phyloP scores from a whole-genome alignment of 92 coral and sea anemone species.

The Montipora capitata region DNA sequence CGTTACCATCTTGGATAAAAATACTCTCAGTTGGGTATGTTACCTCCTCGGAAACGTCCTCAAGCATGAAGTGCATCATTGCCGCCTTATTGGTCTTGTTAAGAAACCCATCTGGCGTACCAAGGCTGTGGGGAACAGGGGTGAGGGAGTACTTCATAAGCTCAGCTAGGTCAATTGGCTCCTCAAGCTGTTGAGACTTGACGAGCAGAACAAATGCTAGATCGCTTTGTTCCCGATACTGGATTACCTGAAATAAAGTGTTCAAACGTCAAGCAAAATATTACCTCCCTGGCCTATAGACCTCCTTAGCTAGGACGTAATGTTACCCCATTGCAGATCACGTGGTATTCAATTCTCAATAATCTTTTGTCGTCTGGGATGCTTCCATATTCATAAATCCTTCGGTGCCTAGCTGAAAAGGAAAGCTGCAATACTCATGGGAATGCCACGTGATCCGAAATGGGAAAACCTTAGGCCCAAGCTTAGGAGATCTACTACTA shows the following conservation, averaged over 20 bases:
- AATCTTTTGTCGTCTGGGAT: slow-evolving; percentile 14
- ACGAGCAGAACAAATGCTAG: slow-evolving; percentile 63
- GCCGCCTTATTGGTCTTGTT: slow-evolving; percentile 78
- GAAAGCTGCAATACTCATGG: slow-evolving; percentile 23
- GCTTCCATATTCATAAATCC: slow-evolving; percentile 31
- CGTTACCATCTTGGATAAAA: slow-evolving; percentile 74
- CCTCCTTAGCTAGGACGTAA: slow-evolving; percentile 30
- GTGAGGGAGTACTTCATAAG: slow-evolving; percentile 71
- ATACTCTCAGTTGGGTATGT: slow-evolving; percentile 54
- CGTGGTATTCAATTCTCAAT: slow-evolving; percentile 12
- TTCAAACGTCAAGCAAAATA: slow-evolving; percentile 9
- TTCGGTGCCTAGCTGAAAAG: slow-evolving; percentile 24
- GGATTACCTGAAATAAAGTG: slow-evolving; percentile 40
- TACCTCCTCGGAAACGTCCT: slow-evolving; percentile 51
- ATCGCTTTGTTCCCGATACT: slow-evolving; percentile 69
- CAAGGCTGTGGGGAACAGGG: slow-evolving; percentile 79
- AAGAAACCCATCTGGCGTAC: slow-evolving; percentile 73
- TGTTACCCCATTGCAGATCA: slow-evolving; percentile 21
- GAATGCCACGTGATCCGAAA: slow-evolving; percentile 28
- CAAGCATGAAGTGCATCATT: slow-evolving; percentile 65
- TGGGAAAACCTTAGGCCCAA: slow-evolving; percentile 24
- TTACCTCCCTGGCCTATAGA: slow-evolving; percentile 15
- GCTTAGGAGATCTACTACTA: slow-evolving; percentile 21
- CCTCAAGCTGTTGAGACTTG: slow-evolving; percentile 63
- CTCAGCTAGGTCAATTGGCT: slow-evolving; percentile 64